Evolutionary conservation across 2,888 invertebrate species (phyloP).

Genomic region (Drosophila pullipes): DNA sequence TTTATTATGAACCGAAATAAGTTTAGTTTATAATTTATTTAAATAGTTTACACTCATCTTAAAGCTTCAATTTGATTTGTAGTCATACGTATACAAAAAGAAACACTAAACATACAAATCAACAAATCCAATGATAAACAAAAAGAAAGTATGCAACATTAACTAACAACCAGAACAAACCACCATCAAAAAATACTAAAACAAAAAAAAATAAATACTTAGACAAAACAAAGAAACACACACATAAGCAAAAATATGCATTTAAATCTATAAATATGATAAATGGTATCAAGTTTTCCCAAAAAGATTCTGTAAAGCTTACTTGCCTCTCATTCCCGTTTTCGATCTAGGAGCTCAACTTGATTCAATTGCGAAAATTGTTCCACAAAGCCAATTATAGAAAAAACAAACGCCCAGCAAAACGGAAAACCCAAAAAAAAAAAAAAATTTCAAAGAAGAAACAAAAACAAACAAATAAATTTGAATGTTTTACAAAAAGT

Average conservation of each 20-base stretch:
- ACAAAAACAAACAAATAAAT: slow-evolving; percentile 36
- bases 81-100: slow-evolving; percentile 57
- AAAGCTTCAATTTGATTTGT: slow-evolving; percentile 63
- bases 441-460: slow-evolving; percentile 24
- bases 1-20: slow-evolving; percentile 35
- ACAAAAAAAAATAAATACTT: slow-evolving; percentile 41
- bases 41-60: slow-evolving; percentile 36
- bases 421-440: slow-evolving; percentile 23
- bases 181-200: slow-evolving; percentile 56
- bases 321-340: slow-evolving; percentile 86
- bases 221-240: slow-evolving; percentile 52
- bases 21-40: slow-evolving; percentile 25
- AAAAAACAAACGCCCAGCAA: slow-evolving; percentile 41
- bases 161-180: slow-evolving; percentile 75
- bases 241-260: slow-evolving; percentile 50
- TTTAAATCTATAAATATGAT: slow-evolving; percentile 62
- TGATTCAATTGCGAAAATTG: slow-evolving; percentile 85
- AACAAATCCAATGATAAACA: slow-evolving; percentile 62
- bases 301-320: slow-evolving; percentile 85
- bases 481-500: slow-evolving; percentile 79
- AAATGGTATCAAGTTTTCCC: slow-evolving; percentile 85
- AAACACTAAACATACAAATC: slow-evolving; percentile 44
- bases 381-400: slow-evolving; percentile 80
- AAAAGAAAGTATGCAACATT: slow-evolving; percentile 81
- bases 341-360: slow-evolving; percentile 86